Evolutionary conservation across 2,113 vertebrate species (phyloP), one percentile per base, ranked within the genome.

Genomic region (Austrofundulus limnaeus): DNA sequence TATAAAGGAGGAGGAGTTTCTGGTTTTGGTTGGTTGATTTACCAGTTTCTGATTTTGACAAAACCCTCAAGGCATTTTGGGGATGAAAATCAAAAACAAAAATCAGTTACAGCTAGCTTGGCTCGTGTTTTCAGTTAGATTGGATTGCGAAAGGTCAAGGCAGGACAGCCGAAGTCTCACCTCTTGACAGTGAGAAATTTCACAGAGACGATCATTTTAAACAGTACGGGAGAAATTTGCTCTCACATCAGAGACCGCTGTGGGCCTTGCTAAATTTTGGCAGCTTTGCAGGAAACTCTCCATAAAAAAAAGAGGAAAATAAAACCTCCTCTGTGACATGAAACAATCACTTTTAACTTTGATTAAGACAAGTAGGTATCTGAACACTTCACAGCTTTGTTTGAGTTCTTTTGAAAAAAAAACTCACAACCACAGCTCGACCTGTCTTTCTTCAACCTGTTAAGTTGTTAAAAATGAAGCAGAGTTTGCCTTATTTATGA

Each of bases 101-200:
- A 89, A 81, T 85, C 74, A 77, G 81, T 84, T 89, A 85, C 78
- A 78, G 57, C 57, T 57, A 67, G 60, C 64, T 39, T 24, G 47
- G 34, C 38, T n/a, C 28, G 38, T 54, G 56, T 34, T 34, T 75
- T 75, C 72, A 69, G 65, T 62, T 41, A 17, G 52, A 70, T 60
- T 62, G 57, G 81, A 82, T 66, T 75, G 69, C 77, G 64, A 73
- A 34, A 61, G 69, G 37, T 77, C 59, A 61, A 50, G 66, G 66
- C 28, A 45, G 61, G 51, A 77, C 43, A 55, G 70, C 58, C 4
- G 54, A 55, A 51, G 73, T 66, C 72, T 78, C 74, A 59, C 77
- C 65, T 82, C 47, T 7, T 69, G 77, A 81, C 66, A 74, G 67
- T 81, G 83, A 85, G 75, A 82, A 54, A 87, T 88, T 81, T 84